Conservation (phyloP, 2,113 vertebrate genomes). For the Anoura caudifer region DNA sequence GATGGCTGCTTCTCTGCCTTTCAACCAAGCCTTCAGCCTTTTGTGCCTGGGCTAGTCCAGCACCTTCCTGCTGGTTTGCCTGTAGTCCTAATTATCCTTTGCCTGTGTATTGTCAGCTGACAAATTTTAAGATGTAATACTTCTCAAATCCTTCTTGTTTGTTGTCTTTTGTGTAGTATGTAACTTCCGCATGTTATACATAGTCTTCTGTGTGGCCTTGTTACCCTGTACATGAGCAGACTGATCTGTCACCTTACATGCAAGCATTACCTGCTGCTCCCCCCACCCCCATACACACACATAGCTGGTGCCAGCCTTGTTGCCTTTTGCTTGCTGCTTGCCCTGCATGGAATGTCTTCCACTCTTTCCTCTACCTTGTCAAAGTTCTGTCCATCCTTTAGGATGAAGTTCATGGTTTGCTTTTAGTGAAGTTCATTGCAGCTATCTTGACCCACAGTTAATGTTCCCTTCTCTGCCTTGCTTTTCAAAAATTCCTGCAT, state of each 20-base stretch:
- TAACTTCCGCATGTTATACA: not conserved
- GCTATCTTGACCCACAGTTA: not conserved
- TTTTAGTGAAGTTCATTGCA: not conserved
- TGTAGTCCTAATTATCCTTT: not conserved
- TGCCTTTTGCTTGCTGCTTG: not conserved
- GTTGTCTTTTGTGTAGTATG: not conserved
- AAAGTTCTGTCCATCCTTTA: not conserved
- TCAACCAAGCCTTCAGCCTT: not conserved
- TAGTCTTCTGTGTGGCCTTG: not conserved
- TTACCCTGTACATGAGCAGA: not conserved
- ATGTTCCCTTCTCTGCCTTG: not conserved
- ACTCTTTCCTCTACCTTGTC: not conserved
- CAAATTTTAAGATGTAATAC: not conserved
- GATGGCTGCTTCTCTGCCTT: not conserved
- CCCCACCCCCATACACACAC: fast-evolving
- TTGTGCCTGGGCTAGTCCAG: not conserved
- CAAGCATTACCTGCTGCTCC: no score
- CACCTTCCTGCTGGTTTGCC: not conserved
- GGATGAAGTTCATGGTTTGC: not conserved
- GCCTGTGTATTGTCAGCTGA: not conserved
- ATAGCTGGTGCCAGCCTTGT: not conserved
- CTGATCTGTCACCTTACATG: not conserved
- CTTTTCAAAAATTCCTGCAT: not conserved
- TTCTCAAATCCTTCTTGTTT: not conserved
- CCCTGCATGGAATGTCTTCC: not conserved